phyloP scores from a whole-genome alignment of 2,797 vertebrate genomes.

The Mustela erminea region DNA sequence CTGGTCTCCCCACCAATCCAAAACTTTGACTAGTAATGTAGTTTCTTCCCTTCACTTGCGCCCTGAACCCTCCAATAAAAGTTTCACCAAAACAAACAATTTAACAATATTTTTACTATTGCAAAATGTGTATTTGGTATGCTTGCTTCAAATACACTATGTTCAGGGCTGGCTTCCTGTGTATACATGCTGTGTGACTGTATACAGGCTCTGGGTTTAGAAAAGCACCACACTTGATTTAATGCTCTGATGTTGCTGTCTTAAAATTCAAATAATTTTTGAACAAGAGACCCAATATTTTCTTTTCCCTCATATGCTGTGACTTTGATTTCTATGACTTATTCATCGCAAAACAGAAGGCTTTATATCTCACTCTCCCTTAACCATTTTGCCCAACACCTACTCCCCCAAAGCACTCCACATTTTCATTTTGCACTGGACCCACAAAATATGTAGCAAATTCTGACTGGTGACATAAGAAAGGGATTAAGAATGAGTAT shows the following conservation, averaged over 20 bases:
- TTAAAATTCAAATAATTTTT: neutral
- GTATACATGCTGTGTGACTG: neutral
- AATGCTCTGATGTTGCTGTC: neutral
- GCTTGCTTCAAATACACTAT: neutral
- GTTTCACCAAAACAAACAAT: neutral
- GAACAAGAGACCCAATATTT: neutral
- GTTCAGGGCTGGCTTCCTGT: neutral
- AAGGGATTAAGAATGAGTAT: neutral
- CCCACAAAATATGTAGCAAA: neutral
- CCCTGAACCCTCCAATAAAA: neutral
- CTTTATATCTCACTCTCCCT: neutral
- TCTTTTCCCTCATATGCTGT: neutral
- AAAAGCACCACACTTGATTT: neutral
- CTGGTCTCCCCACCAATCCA: too few relatives aligned
- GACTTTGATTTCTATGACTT: neutral
- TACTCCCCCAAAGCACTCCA: too few relatives aligned
- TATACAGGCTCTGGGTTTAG: neutral
- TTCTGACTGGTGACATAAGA: neutral
- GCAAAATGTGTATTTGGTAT: neutral
- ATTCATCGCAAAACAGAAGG: neutral
- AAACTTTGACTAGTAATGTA: neutral
- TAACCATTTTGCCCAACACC: neutral
- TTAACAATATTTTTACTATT: neutral
- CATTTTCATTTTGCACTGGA: neutral
- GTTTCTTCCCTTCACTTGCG: neutral